Conservation (phyloP, 2,113 vertebrate genomes). For the Motacilla tschutschensis region DNA sequence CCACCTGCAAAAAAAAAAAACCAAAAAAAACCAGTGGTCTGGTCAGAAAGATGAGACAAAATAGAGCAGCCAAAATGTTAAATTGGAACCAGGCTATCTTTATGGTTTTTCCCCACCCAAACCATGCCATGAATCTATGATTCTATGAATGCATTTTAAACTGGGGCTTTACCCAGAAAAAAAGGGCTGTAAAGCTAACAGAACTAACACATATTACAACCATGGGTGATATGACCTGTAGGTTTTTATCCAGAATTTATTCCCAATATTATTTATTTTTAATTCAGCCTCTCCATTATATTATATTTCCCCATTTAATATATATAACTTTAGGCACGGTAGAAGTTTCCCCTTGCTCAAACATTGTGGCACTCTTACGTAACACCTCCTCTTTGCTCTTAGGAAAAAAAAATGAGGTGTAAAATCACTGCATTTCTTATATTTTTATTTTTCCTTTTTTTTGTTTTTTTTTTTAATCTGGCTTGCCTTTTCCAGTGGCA, state of each 20-base stretch:
- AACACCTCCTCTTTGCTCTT: accelerated
- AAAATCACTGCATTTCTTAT: neutral
- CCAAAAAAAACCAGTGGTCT: accelerated
- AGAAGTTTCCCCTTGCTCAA: neutral
- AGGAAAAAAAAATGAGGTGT: neutral
- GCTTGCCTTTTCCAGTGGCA: neutral
- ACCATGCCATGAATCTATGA: neutral
- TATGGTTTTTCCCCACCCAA: neutral
- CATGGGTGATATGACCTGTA: accelerated
- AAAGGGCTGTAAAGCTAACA: neutral
- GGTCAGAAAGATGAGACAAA: neutral
- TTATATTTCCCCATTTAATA: too few species aligned
- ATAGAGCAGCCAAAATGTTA: neutral
- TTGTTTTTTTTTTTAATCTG: accelerated
- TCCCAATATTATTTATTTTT: neutral
- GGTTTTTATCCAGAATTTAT: neutral
- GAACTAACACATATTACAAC: accelerated
- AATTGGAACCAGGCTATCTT: neutral
- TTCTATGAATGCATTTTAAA: neutral
- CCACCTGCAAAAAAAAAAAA: neutral
- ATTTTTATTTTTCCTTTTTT: neutral
- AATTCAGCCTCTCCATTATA: neutral
- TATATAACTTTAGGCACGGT: too few species aligned
- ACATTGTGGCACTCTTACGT: accelerated
- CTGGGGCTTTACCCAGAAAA: neutral